These are phyloP conservation scores for Pemphredon lugubris DNA, from an alignment of 2,888 invertebrate genomes.

Conservation along the genomic window DNA sequence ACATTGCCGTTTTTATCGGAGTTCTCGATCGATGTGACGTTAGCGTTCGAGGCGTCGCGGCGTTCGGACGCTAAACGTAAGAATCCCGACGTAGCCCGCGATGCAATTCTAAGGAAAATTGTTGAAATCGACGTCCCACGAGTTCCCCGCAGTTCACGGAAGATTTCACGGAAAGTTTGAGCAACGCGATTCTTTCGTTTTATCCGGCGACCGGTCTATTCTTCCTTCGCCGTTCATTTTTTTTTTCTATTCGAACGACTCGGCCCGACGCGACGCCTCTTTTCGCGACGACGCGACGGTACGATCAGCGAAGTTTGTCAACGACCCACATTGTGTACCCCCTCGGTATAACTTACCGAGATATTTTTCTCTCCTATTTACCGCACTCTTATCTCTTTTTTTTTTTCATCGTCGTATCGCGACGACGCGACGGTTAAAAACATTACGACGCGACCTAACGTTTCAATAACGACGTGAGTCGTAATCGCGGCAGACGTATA, in stretches of 20 bases:
- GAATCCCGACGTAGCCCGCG: constrained; percentile 13
- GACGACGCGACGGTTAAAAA: background rate
- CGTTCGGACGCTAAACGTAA: constrained; percentile 26
- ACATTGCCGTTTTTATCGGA: constrained; percentile 3
- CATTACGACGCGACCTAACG: no score
- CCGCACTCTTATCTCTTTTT: background rate
- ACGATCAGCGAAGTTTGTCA: constrained; percentile 24
- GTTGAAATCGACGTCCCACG: constrained; percentile 31
- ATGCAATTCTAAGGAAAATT: constrained; percentile 47
- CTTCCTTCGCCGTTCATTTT: background rate
- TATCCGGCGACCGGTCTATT: constrained; percentile 22
- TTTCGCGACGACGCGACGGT: constrained; percentile 19
- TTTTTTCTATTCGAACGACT: constrained; percentile 11
- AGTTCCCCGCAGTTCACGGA: constrained; percentile 37
- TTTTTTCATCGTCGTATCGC: constrained; percentile 9
- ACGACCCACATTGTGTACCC: constrained; percentile 36
- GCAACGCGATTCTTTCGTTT: constrained; percentile 60
- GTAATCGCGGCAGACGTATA: no score
- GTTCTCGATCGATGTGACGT: constrained; percentile 25
- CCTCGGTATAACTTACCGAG: constrained; percentile 62
- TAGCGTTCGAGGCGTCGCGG: constrained; percentile 23
- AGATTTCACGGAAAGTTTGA: constrained; percentile 45
- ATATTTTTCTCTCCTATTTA: constrained; percentile 58
- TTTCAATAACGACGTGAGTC: no score
- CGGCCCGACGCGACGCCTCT: constrained; percentile 16